Percentiles rank a stretch among this genome's conserved stretches.
These are phyloP conservation scores for Remorina albescens DNA, from an alignment of 2,797 vertebrate species.

Conservation along the genomic window DNA sequence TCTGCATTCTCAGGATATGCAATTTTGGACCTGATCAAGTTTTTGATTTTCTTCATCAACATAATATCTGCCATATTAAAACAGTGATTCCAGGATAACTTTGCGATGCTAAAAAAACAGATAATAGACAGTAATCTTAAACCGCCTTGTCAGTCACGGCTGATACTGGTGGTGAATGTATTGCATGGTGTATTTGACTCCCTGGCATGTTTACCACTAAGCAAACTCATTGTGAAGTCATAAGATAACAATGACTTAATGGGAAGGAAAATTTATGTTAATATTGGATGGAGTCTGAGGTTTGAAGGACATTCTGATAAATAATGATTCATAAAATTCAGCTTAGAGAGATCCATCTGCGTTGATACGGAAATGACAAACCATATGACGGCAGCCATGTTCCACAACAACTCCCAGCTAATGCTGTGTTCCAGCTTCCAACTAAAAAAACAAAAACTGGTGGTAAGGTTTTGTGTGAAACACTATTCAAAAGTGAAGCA, in stretches of 20 bases:
- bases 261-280: conserved; percentile 18
- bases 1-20: too few relatives aligned
- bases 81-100: too few relatives aligned
- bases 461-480: conserved; percentile 42
- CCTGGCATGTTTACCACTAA: conserved; percentile 6
- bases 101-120: too few relatives aligned
- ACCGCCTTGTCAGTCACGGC: not conserved
- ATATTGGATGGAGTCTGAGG: conserved; percentile 19
- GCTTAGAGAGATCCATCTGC: not conserved
- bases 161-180: not conserved
- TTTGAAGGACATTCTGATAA: conserved; percentile 1
- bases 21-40: too few relatives aligned
- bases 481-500: conserved; percentile 45
- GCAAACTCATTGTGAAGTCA: conserved; percentile 14
- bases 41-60: too few relatives aligned
- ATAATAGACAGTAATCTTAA: conserved; percentile 4
- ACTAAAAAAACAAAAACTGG: conserved; percentile 5
- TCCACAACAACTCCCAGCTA: conserved; percentile 35
- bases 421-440: conserved; percentile 34
- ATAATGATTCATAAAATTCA: conserved; percentile 10
- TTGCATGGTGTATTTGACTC: not conserved
- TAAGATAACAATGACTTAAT: conserved; percentile 17
- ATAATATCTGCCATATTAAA: too few relatives aligned
- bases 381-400: not conserved
- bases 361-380: conserved; percentile 1